Percentiles rank a stretch among this genome's conserved stretches.
phyloP scores from a whole-genome alignment of 2,888 invertebrate species.

The Leptura quadrifasciata region DNA sequence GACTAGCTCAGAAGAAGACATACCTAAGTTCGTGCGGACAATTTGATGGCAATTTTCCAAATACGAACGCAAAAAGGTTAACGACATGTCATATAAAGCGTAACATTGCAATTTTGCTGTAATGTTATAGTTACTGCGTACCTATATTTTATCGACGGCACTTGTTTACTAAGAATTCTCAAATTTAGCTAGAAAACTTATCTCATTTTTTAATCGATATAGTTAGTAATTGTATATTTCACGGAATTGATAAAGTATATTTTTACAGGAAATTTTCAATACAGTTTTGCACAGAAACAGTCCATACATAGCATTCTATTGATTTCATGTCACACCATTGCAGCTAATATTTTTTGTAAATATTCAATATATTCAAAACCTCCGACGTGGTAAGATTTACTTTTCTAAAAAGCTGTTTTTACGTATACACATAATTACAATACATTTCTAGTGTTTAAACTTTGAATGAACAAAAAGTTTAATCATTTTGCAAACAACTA shows the following conservation, averaged over 20 bases:
- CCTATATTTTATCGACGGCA: background rate
- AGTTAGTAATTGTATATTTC: slow-evolving; percentile 11
- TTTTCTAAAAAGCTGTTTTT: background rate
- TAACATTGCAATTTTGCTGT: no score
- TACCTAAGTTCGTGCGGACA: no score
- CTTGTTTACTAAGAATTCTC: slow-evolving; percentile 25
- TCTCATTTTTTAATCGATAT: slow-evolving; percentile 22
- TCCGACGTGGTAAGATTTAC: background rate
- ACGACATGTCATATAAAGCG: no score
- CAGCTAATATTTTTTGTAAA: slow-evolving; percentile 8
- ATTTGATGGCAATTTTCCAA: no score
- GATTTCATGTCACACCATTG: background rate
- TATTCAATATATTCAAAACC: background rate
- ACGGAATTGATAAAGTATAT: slow-evolving; percentile 26
- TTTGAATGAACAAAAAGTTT: no score
- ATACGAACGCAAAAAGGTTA: no score
- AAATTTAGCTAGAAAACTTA: slow-evolving; percentile 33
- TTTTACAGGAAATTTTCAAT: slow-evolving; percentile 10
- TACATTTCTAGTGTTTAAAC: no score
- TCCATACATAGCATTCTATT: background rate
- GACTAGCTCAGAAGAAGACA: no score
- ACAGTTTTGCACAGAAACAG: slow-evolving; percentile 17
- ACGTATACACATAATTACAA: background rate
- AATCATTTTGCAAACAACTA: no score
- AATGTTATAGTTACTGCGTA: background rate